Base-by-base conservation (phyloP, 2,888 invertebrate genomes). In the Arctia plantaginis region DNA sequence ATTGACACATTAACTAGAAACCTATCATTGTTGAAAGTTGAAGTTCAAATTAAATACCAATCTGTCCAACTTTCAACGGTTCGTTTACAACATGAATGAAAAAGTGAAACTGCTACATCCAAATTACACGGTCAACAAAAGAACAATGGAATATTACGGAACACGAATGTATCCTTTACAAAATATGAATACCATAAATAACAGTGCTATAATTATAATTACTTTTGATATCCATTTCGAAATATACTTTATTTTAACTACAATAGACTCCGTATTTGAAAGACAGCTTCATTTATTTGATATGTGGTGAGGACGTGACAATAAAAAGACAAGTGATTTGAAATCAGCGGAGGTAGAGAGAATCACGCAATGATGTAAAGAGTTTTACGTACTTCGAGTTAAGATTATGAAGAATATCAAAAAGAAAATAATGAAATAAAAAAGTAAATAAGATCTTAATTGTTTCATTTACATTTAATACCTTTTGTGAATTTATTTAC, bases 121-220 rank as follows among this genome's bases (percentile, higher is more conserved):
- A 78, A 77, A 78, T 69, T 71, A 73, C 55, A 72, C 66, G 72
- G 75, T 74, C 76, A 85, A 84, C 84, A 85, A 81, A 84, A 78
- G 85, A 84, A 85, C 84, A 81, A 85, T 84, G 75, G 80, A 68
- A 73, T 74, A 77, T 87, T 86, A 82, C 84, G 76, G 82, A 83
- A 88, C 70, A 41, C 76, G 78, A 33, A 75, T 69, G 73, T 77
- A 80, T 77, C 77, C 80, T 77, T 80, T 79, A 82, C 83, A 82
- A 83, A 84, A 81, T 82, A 80, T 75, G 47, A 73, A 67, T 69
- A 83, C 86, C 84, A 83, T 83, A 86, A 80, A 77, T 67, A 44
- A 64, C 44, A 51, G 27, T 44, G 44, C 44, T 67, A 70, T 70
- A 59, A 70, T 41, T 70, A 30, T 62, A 62, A 30, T 62, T 62